Conservation (phyloP, 2,888 invertebrate species). For the Rhyacophila evoluta region DNA sequence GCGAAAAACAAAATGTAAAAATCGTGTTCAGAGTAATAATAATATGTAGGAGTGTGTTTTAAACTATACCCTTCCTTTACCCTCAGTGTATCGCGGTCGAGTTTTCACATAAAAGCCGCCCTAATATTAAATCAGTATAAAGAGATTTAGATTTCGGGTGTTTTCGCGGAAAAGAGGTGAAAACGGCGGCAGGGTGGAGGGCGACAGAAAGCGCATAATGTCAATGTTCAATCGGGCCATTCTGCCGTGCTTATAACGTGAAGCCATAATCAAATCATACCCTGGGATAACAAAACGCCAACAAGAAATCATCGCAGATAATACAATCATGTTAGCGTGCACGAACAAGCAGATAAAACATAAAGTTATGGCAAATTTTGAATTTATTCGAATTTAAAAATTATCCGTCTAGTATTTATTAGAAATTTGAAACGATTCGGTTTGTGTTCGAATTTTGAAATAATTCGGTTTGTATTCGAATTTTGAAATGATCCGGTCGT, state of each 20-base stretch:
- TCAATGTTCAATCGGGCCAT: neutral
- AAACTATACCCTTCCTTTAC: conserved; percentile 24
- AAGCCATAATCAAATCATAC: neutral
- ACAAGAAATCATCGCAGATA: neutral
- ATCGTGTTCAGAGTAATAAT: neutral
- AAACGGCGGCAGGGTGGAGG: neutral
- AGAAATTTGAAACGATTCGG: no score
- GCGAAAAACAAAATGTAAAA: conserved; percentile 19
- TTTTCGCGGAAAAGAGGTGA: conserved; percentile 11
- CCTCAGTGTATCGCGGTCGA: conserved; percentile 21
- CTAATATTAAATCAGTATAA: conserved; percentile 24
- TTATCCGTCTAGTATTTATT: no score
- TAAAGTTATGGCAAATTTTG: no score
- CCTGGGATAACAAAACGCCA: neutral
- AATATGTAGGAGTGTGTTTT: conserved; percentile 21
- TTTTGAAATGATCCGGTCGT: no score
- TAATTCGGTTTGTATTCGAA: no score
- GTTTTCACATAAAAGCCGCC: conserved; percentile 21
- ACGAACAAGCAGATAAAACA: no score
- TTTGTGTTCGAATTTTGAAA: no score
- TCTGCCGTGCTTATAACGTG: neutral
- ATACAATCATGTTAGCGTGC: neutral
- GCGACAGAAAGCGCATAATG: conserved; percentile 7
- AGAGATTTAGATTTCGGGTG: conserved; percentile 23
- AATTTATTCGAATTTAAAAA: no score